Percentiles rank a stretch among this genome's conserved stretches.
These are phyloP conservation scores for Glareola pratincola DNA, from an alignment of 2,113 vertebrate species.

Conservation along the genomic window DNA sequence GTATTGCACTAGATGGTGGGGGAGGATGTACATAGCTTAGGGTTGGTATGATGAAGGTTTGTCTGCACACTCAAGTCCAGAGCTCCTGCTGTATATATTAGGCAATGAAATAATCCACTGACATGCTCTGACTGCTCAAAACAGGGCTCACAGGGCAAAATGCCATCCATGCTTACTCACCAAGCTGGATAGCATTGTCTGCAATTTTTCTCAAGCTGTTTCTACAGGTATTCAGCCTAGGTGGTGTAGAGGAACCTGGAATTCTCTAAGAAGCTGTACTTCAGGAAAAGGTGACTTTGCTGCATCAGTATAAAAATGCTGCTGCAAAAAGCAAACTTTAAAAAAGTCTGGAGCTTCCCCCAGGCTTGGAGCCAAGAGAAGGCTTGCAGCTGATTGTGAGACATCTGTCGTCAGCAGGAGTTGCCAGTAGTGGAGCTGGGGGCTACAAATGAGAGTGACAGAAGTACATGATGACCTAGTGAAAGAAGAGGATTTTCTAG, in stretches of 20 bases:
- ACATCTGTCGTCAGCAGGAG: conserved; percentile 57
- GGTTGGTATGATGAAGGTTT: neutral
- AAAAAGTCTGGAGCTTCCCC: conserved; percentile 11
- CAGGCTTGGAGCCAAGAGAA: conserved; percentile 46
- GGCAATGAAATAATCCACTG: conserved; percentile 5
- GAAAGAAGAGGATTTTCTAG: conserved; percentile 40
- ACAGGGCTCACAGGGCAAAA: conserved; percentile 43
- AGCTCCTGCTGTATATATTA: conserved; percentile 36
- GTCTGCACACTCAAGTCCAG: neutral
- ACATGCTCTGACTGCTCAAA: conserved; percentile 50
- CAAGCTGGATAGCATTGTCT: neutral
- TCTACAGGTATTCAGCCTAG: neutral
- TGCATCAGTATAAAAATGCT: conserved; percentile 10
- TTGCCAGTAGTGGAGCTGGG: conserved; percentile 44
- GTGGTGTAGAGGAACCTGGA: conserved; percentile 6
- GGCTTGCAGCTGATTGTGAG: conserved; percentile 45
- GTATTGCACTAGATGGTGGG: neutral
- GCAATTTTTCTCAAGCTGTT: conserved; percentile 16
- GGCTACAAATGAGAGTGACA: conserved; percentile 43
- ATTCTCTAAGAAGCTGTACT: conserved; percentile 21
- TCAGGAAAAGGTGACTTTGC: conserved; percentile 41
- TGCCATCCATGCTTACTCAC: conserved; percentile 47
- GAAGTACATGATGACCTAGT: conserved; percentile 43
- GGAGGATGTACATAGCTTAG: neutral
- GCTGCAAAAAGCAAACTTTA: conserved; percentile 9